Base-by-base conservation (phyloP, 1,140 invertebrate genomes). In the Camponotus pennsylvanicus region DNA sequence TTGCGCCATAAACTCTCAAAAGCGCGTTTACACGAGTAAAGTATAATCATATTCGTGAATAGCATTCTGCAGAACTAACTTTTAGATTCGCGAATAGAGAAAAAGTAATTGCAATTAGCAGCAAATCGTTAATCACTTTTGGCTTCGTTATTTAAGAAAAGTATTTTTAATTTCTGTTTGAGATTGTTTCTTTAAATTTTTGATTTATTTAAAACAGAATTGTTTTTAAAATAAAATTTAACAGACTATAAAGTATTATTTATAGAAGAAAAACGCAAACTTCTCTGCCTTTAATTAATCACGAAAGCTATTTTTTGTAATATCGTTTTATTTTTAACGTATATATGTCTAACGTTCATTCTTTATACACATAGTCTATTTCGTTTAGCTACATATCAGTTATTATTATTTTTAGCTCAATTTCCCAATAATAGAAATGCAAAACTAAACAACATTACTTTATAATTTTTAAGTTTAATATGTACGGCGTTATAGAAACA, bases 1-100 rank as follows among this genome's bases (percentile, higher is more conserved):
- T 18, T 27, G 8, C n/a, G 37, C 55, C 55, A 75, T 75, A 75
- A 42, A 75, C 55, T 1, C 11, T 75, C 71, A 75, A 75, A 55
- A 27, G 59, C 34, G 13, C 9, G 27, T 75, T 42, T 21, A 61
- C 9, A 21, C 2, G 3, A 27, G 32, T 59, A 15, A 27, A 59
- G 37, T 52, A 18, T 52, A 52, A 52, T 27, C 13, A 21, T 9
- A 21, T 57, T n/a, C 3, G 57, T 9, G 57, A 21, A 21, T 40
- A 40, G 21, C 7, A 42, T 61, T 75, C 40, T 8, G 9, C 45
- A 34, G 37, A 73, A 57, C 11, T 37, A 57, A 73, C 34, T 37
- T 37, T 57, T 8, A 37, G 6, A 11, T 21, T 57, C 9, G 18
- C 6, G 49, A 52, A 52, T 52, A 52, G 27, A 0, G 27, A 52